Base-by-base conservation (phyloP, 2,888 invertebrate species). In the Himalopsyche anomala region DNA sequence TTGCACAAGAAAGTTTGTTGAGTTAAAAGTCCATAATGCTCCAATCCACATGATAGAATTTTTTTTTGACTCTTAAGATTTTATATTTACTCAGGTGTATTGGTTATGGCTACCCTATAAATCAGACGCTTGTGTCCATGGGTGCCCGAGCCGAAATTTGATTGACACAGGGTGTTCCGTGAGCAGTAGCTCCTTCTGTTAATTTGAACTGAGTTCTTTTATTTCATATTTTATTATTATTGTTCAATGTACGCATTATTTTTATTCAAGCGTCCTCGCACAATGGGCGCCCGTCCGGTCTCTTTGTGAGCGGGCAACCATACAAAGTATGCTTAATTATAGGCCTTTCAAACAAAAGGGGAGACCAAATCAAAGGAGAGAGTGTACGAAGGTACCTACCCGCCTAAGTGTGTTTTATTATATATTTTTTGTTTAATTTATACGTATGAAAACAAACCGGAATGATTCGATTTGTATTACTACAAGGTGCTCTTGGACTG, bases 141-240 rank as follows among this genome's bases (percentile, higher is more conserved):
- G 85, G 82, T 74, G 81, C 81, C 51, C 55, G 36, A 42, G 83
- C 83, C 84, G 83, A 81, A 80, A 83, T 86, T 83, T 87, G 87
- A 87, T 87, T 87, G 87, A 87, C 87, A 56, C 79, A 87, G 87
- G 87, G 87, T 87, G 87, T 86, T 86, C 83, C 69, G 82, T 54
- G 54, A 54, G 82, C 86, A 82, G 87, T 86, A 86, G 86, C 86
- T 62, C 87, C 19, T 69, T 84, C 87, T 87, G 84, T 86, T 86
- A 86, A 87, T 87, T 87, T 86, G 83, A 38, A 69, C 81, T 82
- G 74, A 79, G 69, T 62, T 81, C 87, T 85, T 87, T 87, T 85
- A 87, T 87, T 85, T 86, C 82, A 86, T 87, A 84, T 83, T 80
- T 83, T 62, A 62, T 62, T 62, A 62, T 62, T 62, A 62, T 62